Conservation (phyloP, 1,140 invertebrate species). For the Laupala kohalensis region DNA sequence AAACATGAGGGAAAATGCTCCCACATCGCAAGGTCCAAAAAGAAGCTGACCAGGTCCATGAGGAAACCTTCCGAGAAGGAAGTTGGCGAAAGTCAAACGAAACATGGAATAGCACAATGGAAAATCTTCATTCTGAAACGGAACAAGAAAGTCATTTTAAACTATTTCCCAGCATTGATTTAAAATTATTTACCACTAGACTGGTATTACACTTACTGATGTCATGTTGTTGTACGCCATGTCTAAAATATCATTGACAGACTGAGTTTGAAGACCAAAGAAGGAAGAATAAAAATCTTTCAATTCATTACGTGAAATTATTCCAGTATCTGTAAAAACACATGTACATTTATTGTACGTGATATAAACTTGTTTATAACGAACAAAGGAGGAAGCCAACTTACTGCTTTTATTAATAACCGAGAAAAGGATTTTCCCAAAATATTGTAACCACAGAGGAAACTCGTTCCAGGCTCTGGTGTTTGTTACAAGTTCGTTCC, state of each 20-base stretch:
- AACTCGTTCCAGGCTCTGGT: constrained; percentile 42
- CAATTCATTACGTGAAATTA: constrained; percentile 46
- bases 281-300: constrained; percentile 53
- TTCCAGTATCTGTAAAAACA: constrained; percentile 36
- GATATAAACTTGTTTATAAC: neutral
- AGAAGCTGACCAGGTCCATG: constrained; percentile 60
- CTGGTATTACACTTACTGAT: constrained; percentile 37
- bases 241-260: constrained; percentile 47
- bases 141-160: neutral
- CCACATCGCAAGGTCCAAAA: constrained; percentile 43
- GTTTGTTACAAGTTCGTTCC: constrained; percentile 40
- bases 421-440: constrained; percentile 55
- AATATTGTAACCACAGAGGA: constrained; percentile 54
- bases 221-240: constrained; percentile 49
- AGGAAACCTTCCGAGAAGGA: constrained; percentile 51
- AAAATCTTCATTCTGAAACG: constrained; percentile 45
- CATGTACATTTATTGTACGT: neutral
- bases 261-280: constrained; percentile 40
- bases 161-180: constrained; percentile 6
- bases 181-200: too few relatives aligned
- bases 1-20: constrained; percentile 38
- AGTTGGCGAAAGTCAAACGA: constrained; percentile 55
- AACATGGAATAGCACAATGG: constrained; percentile 45
- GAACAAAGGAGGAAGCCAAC: constrained; percentile 9
- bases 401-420: constrained; percentile 52